These are phyloP conservation scores for Drosophila mettleri DNA, from an alignment of 2,888 invertebrate species.

Conservation along the genomic window DNA sequence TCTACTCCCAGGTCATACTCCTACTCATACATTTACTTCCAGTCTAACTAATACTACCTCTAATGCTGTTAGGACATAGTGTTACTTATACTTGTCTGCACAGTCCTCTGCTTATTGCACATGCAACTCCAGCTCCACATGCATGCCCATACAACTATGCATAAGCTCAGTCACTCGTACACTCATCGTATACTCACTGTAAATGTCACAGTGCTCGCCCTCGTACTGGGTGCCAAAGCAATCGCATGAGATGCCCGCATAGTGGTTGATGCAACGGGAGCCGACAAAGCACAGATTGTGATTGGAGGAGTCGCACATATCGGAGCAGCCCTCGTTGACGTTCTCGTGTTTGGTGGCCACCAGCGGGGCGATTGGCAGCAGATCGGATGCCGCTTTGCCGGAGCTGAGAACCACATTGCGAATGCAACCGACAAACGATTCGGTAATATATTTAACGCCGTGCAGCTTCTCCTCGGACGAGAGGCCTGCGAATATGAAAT, in stretches of 20 bases:
- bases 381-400: slow-evolving; percentile 93
- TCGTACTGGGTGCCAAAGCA: slow-evolving; percentile 97
- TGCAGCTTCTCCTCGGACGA: slow-evolving; percentile 95
- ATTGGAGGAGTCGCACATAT: slow-evolving; percentile 92
- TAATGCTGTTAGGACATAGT: neutral
- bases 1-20: neutral
- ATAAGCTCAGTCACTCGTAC: neutral
- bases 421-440: slow-evolving; percentile 96
- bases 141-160: too few species aligned
- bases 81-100: neutral
- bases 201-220: slow-evolving; percentile 95
- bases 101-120: too few species aligned
- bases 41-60: too few species aligned
- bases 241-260: slow-evolving; percentile 94
- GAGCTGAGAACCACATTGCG: slow-evolving; percentile 94
- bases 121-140: too few species aligned
- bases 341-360: slow-evolving; percentile 95
- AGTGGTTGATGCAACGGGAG: slow-evolving; percentile 95
- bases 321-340: slow-evolving; percentile 94
- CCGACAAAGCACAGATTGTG: slow-evolving; percentile 95
- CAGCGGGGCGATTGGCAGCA: slow-evolving; percentile 92
- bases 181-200: slow-evolving; percentile 88
- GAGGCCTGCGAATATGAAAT: slow-evolving; percentile 86
- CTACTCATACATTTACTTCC: too few species aligned
- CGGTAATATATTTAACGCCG: slow-evolving; percentile 96